Evolutionary conservation across 2,797 vertebrate genomes (phyloP), one percentile per base, ranked within the genome.

Genomic region (Malacoctenus gilli): DNA sequence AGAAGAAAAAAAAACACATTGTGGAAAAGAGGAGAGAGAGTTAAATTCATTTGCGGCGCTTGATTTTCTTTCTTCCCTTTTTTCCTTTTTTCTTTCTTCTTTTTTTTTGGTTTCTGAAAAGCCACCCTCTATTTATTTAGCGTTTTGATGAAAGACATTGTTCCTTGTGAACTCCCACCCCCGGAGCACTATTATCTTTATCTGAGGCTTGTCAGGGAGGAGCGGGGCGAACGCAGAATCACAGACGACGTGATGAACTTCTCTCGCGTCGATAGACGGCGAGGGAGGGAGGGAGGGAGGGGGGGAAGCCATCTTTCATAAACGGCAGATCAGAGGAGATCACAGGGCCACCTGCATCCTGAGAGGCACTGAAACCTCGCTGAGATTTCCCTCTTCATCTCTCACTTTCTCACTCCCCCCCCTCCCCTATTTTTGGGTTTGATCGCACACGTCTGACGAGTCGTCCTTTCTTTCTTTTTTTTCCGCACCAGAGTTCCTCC

Each of bases 1-100:
- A 90, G 88, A 92, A 92, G 91, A 89, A n/a, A n/a, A n/a, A n/a
- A n/a, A n/a, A n/a, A n/a, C n/a, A n/a, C n/a, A n/a, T n/a, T 84
- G 83, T 83, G 83, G 81, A 85, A 56, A 49, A 64, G 90, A 90
- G 89, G 52, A 64, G 90, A 90, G 89, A 92, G 88, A 92, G 91
- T 93, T 92, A 86, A 92, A 91, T 88, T 89, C 49, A 87, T 89
- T 85, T 77, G 75, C 76, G 69, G 66, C 59, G 46, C 75, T 77
- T 23, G 8, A 62, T 80, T 79, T 64, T 74, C 51, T 59, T 69
- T 72, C 23, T 23, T 14, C 15, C 31, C 36, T 32, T 59, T 44
- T 61, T 66, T 59, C 42, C 41, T 28, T 36, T 8, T 46, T 55
- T 77, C 72, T 41, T 65, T 71, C 22, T 25, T n/a, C 12, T 35